Evolutionary conservation across 1,140 invertebrate species (phyloP), one percentile per base, ranked within the genome.

Genomic region (Leucophenga varia): DNA sequence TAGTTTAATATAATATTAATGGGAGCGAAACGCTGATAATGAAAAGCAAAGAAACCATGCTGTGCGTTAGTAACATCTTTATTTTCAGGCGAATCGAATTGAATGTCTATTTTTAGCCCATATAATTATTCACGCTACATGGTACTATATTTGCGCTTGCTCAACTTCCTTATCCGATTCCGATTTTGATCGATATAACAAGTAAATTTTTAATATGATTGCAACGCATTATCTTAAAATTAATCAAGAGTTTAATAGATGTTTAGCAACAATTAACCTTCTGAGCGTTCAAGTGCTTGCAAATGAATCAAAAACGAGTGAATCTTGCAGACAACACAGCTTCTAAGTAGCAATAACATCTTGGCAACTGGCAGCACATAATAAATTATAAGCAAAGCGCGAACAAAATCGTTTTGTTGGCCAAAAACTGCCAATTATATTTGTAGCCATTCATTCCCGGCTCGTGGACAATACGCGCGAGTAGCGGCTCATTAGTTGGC

Each of bases 201-300:
- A 43, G n/a, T 37, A 43, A 38, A 13, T 47, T 35, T 21, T 20
- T 56, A 52, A 38, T 38, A 55, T 51, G 47, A 40, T 55, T 40
- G 44, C 36, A 44, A 40, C 48, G 43, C 51, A 57, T 61, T 55
- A 57, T 45, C 43, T 38, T 44, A 41, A 63, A 67, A 65, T 59
- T 65, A 65, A 67, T 65, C 61, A 65, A 65, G 51, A 51, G 49
- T 52, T 54, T 59, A 59, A 54, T 65, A 67, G 64, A 65, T 52
- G 52, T 47, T 65, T 54, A 65, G 57, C 63, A 61, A 59, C 63
- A 47, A 60, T 67, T 65, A 65, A 65, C 61, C 61, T 65, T 65
- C 61, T 48, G 47, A 52, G 55, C 63, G 57, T 59, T 67, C 55
- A 54, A 65, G 59, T 52, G 63, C 43, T 54, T 49, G 55, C 59